These are phyloP conservation scores for Carapus acus DNA, from an alignment of 2,797 vertebrate genomes.

Conservation along the genomic window DNA sequence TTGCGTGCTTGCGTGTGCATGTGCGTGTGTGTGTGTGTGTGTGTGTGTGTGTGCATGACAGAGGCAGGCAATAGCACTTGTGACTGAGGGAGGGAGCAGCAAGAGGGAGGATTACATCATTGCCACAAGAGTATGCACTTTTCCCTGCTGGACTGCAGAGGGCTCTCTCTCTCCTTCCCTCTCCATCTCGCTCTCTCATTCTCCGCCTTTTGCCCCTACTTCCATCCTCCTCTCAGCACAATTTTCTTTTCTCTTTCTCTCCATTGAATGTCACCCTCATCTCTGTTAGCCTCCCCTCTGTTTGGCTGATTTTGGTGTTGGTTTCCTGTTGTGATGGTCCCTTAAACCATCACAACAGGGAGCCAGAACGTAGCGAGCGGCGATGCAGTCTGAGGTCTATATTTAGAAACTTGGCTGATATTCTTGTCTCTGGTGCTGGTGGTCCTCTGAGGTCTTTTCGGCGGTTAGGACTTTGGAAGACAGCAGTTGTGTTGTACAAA, in stretches of 20 bases:
- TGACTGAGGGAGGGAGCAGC: conserved; percentile 28
- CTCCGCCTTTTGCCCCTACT: conserved; percentile 8
- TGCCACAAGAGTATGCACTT: conserved; percentile 43
- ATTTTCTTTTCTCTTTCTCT: conserved; percentile 28
- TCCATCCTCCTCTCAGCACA: not conserved
- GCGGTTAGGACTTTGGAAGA: conserved; percentile 39
- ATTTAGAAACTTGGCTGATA: conserved; percentile 66
- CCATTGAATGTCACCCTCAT: conserved; percentile 9
- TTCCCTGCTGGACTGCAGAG: conserved; percentile 58
- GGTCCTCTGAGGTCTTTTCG: conserved; percentile 50
- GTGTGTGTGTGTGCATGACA: conserved; percentile 20
- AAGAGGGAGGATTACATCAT: conserved; percentile 62
- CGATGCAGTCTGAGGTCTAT: conserved; percentile 59
- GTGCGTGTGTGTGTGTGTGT: conserved; percentile 16
- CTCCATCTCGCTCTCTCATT: conserved; percentile 9
- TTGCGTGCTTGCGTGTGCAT: conserved; percentile 15
- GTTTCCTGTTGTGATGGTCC: conserved; percentile 28
- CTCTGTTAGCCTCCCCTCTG: not conserved
- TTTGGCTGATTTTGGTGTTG: no score
- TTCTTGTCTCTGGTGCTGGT: conserved; percentile 50
- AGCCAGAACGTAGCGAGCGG: conserved; percentile 51
- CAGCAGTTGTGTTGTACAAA: conserved; percentile 35
- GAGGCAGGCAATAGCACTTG: conserved; percentile 53
- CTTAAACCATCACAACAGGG: conserved; percentile 50
- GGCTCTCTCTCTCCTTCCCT: conserved; percentile 29